Evolutionary conservation across 2,113 vertebrate genomes (phyloP).

Genomic region (Forbesichthys agassizii): DNA sequence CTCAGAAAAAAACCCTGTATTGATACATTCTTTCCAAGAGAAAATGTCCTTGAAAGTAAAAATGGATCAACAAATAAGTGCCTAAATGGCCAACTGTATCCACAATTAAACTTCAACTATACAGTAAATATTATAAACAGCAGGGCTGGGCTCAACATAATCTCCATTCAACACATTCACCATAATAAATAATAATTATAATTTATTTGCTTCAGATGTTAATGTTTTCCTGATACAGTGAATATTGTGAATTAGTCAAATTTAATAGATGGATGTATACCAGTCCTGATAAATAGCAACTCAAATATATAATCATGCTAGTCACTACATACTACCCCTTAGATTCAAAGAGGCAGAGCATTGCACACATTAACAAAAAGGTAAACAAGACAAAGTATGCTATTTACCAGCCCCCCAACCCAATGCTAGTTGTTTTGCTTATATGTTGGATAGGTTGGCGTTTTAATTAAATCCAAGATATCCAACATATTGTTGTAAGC

Average conservation of each 20-base stretch:
- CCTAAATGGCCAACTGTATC: background rate
- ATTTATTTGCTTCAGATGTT: background rate
- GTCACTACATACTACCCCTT: slow-evolving; percentile 49
- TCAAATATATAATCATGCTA: slow-evolving; percentile 44
- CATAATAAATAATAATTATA: background rate
- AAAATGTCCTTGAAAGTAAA: slow-evolving; percentile 13
- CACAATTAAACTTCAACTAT: slow-evolving; percentile 6
- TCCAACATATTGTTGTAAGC: background rate
- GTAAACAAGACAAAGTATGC: slow-evolving; percentile 18
- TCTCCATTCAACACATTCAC: slow-evolving; percentile 9
- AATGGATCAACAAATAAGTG: background rate
- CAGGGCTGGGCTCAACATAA: background rate
- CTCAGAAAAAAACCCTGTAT: background rate
- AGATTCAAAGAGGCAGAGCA: slow-evolving; percentile 22
- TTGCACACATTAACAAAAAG: slow-evolving; percentile 3
- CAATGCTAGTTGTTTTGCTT: background rate
- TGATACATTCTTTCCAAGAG: slow-evolving; percentile 23
- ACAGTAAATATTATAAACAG: slow-evolving; percentile 3
- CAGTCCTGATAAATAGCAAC: slow-evolving; percentile 23
- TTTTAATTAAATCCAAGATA: background rate
- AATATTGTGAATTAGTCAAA: slow-evolving; percentile 32
- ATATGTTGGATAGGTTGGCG: no score
- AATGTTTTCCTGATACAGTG: background rate
- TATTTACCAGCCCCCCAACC: background rate
- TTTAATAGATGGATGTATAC: background rate